Conservation (phyloP, 2,888 invertebrate genomes). For the Acronicta alni region DNA sequence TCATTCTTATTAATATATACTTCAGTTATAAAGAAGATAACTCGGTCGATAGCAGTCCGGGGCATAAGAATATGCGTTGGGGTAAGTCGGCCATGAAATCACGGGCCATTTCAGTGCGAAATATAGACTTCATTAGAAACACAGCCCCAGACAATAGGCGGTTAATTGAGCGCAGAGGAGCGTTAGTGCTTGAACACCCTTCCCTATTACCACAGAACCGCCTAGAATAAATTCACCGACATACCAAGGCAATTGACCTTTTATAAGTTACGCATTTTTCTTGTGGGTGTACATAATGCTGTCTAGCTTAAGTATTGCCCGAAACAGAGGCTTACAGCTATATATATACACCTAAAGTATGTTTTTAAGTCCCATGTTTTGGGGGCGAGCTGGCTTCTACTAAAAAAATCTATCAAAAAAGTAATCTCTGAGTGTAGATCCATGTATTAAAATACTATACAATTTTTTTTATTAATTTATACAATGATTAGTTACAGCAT, state of each 20-base stretch:
- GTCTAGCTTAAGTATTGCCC: no score
- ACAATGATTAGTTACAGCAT: no score
- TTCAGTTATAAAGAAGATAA: constrained; percentile 28
- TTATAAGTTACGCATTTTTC: not conserved
- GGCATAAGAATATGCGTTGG: constrained; percentile 25
- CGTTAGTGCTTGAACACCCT: constrained; percentile 18
- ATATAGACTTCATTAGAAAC: constrained; percentile 46
- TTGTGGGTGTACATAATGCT: not conserved
- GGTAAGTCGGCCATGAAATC: constrained; percentile 35
- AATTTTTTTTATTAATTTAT: no score
- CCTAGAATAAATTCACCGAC: constrained; percentile 20
- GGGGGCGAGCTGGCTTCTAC: no score
- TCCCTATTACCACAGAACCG: constrained; percentile 17
- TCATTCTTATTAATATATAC: constrained; percentile 27
- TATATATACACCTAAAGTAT: no score
- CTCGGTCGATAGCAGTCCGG: constrained; percentile 3
- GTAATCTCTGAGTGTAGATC: no score
- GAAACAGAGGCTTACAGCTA: no score
- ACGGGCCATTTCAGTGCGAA: constrained; percentile 47
- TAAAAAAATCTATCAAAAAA: no score
- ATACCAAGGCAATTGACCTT: constrained; percentile 15
- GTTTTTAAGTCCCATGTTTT: no score
- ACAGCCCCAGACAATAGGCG: constrained; percentile 41
- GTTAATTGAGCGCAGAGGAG: constrained; percentile 48
- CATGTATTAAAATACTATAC: no score